These are phyloP conservation scores for Conger conger DNA, from an alignment of 2,113 vertebrate genomes.

Conservation along the genomic window DNA sequence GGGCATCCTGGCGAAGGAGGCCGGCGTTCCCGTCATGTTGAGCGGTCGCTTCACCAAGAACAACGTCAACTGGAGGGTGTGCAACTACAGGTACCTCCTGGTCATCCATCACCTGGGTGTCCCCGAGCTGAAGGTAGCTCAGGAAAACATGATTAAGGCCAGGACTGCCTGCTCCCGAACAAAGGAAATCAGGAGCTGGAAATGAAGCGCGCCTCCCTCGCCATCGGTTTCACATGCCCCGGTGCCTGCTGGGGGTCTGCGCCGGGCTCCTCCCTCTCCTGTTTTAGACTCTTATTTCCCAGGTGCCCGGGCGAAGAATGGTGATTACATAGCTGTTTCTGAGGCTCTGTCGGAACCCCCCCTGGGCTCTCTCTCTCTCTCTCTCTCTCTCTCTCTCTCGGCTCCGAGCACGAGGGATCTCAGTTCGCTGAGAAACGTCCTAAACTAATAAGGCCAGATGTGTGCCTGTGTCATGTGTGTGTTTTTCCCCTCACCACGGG, in stretches of 20 bases:
- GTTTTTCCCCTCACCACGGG: neutral
- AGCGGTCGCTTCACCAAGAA: conserved; percentile 29
- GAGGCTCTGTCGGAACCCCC: neutral
- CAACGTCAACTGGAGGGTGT: neutral
- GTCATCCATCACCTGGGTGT: conserved; percentile 20
- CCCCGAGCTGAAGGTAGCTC: neutral
- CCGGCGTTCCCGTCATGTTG: neutral
- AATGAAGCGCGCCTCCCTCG: neutral
- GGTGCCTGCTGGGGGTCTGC: conserved; percentile 29
- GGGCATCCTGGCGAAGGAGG: conserved; percentile 10
- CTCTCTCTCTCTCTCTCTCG: no score
- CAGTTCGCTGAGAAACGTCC: conserved; percentile 7
- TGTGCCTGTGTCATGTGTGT: neutral
- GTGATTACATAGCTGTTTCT: neutral
- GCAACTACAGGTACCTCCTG: conserved; percentile 35
- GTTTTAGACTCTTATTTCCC: neutral
- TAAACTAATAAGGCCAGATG: conserved; percentile 2
- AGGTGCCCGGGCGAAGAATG: neutral
- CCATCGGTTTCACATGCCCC: conserved; percentile 7
- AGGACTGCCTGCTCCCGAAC: neutral
- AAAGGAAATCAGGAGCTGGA: neutral
- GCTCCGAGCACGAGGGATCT: neutral
- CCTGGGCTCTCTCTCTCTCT: no score
- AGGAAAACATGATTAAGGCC: neutral
- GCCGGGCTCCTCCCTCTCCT: neutral